phyloP scores from a whole-genome alignment of 1,140 invertebrate genomes.

The Bombus balteatus region DNA sequence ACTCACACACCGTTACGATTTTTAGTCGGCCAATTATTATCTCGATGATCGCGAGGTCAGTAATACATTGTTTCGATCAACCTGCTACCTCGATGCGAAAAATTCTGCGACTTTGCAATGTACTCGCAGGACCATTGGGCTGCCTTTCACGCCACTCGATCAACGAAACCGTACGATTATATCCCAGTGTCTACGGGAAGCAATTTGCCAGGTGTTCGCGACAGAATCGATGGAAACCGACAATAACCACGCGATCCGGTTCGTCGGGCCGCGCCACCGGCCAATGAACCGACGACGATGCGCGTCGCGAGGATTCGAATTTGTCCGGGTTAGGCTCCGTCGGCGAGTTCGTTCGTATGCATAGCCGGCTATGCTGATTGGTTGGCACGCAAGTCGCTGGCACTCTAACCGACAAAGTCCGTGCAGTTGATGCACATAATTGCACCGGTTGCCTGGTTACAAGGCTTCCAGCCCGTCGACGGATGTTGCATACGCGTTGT shows the following conservation, averaged over 20 bases:
- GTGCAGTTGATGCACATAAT: not conserved
- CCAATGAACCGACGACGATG: slow-evolving; percentile 44
- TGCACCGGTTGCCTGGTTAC: not conserved
- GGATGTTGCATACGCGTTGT: slow-evolving; percentile 73
- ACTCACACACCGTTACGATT: too few species aligned
- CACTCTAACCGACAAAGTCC: slow-evolving; percentile 51
- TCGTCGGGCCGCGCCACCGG: not conserved
- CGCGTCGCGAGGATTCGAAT: slow-evolving; percentile 44
- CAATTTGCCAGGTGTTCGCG: slow-evolving; percentile 4
- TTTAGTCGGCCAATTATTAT: too few species aligned
- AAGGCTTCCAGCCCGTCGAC: slow-evolving; percentile 18
- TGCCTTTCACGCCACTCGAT: not conserved
- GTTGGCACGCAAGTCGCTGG: slow-evolving; percentile 58
- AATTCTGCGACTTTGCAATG: not conserved
- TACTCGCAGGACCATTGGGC: not conserved
- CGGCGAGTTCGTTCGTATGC: slow-evolving; percentile 65
- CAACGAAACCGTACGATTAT: not conserved
- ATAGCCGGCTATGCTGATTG: slow-evolving; percentile 63
- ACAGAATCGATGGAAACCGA: slow-evolving; percentile 9
- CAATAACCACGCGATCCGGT: slow-evolving; percentile 8
- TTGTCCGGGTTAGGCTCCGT: slow-evolving; percentile 48
- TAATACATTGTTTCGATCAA: too few species aligned
- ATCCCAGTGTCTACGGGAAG: not conserved
- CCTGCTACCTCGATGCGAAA: not conserved
- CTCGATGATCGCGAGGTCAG: too few species aligned